A percentile compares a stretch with the other conserved stretches of the same genome.
Evolutionary conservation across 1,140 invertebrate genomes (phyloP).

Genomic region (Brachionus sp.): DNA sequence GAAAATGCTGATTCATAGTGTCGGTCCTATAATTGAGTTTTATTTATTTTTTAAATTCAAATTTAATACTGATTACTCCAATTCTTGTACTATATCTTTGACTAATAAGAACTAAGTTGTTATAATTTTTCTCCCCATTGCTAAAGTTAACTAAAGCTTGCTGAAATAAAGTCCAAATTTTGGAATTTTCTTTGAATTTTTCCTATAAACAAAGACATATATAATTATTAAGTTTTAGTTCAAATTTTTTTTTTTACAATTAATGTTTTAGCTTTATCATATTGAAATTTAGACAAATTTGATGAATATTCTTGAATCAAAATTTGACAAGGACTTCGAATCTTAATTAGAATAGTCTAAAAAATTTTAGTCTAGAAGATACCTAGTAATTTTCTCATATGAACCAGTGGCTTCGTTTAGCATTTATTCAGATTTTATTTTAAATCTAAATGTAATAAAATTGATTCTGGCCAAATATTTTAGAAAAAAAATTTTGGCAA

Average conservation of each 20-base stretch:
- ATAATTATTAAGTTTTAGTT: neutral
- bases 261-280: constrained; percentile 1
- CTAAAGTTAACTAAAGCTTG: neutral
- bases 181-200: neutral
- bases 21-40: neutral
- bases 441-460: neutral
- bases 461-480: too few species aligned
- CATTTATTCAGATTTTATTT: neutral
- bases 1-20: neutral
- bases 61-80: neutral
- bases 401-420: neutral
- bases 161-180: neutral
- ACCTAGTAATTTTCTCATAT: neutral
- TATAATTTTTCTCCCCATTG: constrained; percentile 13
- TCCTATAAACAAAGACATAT: neutral
- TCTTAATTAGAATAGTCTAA: neutral
- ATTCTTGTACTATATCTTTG: neutral
- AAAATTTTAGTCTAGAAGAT: neutral
- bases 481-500: too few species aligned
- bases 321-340: neutral
- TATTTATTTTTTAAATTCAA: neutral
- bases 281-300: constrained; percentile 38
- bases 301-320: constrained; percentile 8
- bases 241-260: neutral
- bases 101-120: constrained; percentile 18